phyloP scores from a whole-genome alignment of 2,797 vertebrate species.

The Jordanella pulchra region DNA sequence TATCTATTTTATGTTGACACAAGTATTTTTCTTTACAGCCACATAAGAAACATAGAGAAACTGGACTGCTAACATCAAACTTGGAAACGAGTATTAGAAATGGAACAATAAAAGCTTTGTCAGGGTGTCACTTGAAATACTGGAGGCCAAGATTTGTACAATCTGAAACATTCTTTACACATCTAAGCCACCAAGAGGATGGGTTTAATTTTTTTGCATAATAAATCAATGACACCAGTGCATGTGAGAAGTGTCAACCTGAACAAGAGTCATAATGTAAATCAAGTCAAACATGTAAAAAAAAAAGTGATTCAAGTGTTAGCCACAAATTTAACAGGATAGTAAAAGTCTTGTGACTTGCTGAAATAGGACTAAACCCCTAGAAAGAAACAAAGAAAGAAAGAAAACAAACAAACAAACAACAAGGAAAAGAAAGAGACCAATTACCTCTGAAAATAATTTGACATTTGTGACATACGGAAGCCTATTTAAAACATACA shows the following conservation, averaged over 20 bases:
- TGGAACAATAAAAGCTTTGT: constrained; percentile 28
- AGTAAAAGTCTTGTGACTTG: constrained; percentile 30
- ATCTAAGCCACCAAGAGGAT: constrained; percentile 29
- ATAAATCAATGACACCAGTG: constrained; percentile 55
- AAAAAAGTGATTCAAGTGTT: constrained; percentile 33
- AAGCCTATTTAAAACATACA: background rate
- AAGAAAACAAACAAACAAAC: background rate
- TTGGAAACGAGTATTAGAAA: constrained; percentile 32
- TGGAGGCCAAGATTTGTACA: constrained; percentile 36
- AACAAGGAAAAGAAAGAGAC: background rate
- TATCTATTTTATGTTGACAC: constrained; percentile 20
- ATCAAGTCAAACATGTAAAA: too few species aligned
- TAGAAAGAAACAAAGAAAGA: constrained; percentile 31
- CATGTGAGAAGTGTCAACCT: constrained; percentile 38
- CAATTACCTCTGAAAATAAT: background rate
- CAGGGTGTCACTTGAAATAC: constrained; percentile 22
- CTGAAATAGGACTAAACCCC: constrained; percentile 50
- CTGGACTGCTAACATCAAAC: constrained; percentile 16
- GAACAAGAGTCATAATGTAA: constrained; percentile 53
- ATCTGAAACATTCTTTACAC: constrained; percentile 28
- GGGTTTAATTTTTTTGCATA: constrained; percentile 42
- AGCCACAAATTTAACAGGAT: constrained; percentile 32
- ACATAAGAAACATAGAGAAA: constrained; percentile 20
- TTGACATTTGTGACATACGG: constrained; percentile 6
- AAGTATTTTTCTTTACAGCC: constrained; percentile 11